A percentile compares a stretch with the other conserved stretches of the same genome.
Evolutionary conservation across 1,140 invertebrate genomes (phyloP).

Genomic region (Luehdorfia chinensis): DNA sequence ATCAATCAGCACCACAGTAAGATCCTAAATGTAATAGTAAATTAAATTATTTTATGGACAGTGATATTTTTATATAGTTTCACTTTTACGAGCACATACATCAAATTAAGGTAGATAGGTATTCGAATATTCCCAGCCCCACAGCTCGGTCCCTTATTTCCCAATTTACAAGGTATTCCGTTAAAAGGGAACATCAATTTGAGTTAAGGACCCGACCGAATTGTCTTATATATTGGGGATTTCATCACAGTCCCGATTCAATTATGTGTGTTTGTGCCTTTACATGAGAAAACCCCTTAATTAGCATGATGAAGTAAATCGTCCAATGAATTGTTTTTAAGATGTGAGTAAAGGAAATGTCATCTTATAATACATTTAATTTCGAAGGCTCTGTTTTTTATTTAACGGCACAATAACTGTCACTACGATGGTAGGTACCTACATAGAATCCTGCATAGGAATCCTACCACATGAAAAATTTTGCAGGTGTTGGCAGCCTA

Average conservation of each 20-base stretch:
- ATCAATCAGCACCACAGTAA: no score
- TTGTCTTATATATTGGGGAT: conserved; percentile 39
- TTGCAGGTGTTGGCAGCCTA: no score
- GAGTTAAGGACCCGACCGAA: conserved; percentile 24
- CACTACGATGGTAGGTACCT: no score
- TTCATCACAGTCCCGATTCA: conserved; percentile 23
- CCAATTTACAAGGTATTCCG: conserved; percentile 36
- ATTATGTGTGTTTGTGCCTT: conserved; percentile 31
- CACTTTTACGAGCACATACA: no score
- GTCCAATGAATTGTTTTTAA: background rate
- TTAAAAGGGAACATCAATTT: conserved; percentile 40
- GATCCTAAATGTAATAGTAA: no score
- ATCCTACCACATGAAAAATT: no score
- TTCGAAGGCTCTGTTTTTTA: no score
- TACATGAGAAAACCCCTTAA: conserved; percentile 11
- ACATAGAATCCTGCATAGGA: no score
- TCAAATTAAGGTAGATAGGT: conserved; percentile 22
- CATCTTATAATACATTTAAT: background rate
- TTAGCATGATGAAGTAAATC: background rate
- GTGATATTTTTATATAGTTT: no score
- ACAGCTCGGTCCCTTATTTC: conserved; percentile 21
- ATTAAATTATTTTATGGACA: no score
- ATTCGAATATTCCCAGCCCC: background rate
- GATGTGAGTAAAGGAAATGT: background rate
- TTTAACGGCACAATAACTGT: no score